phyloP scores from a whole-genome alignment of 2,888 invertebrate species.

The Polia nebulosa region DNA sequence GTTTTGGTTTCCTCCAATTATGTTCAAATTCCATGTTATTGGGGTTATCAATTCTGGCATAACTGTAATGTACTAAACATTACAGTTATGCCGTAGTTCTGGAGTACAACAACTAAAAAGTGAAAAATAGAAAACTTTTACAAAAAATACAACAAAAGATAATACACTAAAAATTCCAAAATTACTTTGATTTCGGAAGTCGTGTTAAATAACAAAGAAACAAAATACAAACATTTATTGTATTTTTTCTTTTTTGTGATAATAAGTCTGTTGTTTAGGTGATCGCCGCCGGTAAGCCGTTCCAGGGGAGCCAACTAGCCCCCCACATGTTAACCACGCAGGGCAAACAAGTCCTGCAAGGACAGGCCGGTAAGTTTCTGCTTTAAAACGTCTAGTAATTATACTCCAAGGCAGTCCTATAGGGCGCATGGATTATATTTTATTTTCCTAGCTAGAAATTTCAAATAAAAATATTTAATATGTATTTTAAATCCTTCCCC shows the following conservation, averaged over 20 bases:
- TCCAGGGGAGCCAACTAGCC: slow-evolving; percentile 94
- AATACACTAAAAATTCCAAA: too few relatives aligned
- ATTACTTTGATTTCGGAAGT: background rate
- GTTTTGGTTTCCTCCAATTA: too few relatives aligned
- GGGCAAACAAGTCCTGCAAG: slow-evolving; percentile 94
- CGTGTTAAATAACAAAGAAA: too few relatives aligned
- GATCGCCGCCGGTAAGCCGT: slow-evolving; percentile 96
- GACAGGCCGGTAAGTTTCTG: slow-evolving; percentile 90
- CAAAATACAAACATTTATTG: too few relatives aligned
- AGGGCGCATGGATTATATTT: slow-evolving; percentile 25
- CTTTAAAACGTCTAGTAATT: background rate
- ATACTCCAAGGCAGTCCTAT: background rate
- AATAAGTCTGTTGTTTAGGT: slow-evolving; percentile 87
- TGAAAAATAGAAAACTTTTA: too few relatives aligned
- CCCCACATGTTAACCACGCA: slow-evolving; percentile 96
- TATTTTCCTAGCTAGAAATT: slow-evolving; percentile 4
- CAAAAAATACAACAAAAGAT: too few relatives aligned
- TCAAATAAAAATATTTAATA: background rate
- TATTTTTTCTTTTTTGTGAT: slow-evolving; percentile 23
- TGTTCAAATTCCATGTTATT: too few relatives aligned
- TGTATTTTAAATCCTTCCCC: background rate
- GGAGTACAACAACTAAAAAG: too few relatives aligned
- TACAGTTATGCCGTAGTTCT: too few relatives aligned
- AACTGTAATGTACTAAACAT: too few relatives aligned
- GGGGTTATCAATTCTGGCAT: too few relatives aligned